A percentile compares a stretch with the other conserved stretches of the same genome.
Evolutionary conservation across 2,797 vertebrate species (phyloP).

Genomic region (Xenops minutus): DNA sequence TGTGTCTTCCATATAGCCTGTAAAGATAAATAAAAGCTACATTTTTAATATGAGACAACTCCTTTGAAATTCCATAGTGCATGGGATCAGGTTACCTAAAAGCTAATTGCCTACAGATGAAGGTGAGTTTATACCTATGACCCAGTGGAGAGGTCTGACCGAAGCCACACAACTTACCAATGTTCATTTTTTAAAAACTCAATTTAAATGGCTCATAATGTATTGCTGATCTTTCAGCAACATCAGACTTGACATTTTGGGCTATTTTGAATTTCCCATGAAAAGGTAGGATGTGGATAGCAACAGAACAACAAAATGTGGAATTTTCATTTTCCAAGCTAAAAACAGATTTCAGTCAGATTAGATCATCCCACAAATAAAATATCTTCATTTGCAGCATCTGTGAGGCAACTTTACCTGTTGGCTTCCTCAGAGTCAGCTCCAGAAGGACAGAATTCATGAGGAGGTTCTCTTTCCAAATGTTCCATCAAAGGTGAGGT

Average conservation of each 20-base stretch:
- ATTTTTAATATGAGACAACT: background rate
- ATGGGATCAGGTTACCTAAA: background rate
- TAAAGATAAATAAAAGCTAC: conserved; percentile 22
- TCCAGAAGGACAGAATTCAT: conserved; percentile 69
- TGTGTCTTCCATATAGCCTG: background rate
- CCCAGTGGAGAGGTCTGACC: conserved; percentile 29
- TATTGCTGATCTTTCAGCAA: background rate
- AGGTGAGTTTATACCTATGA: background rate
- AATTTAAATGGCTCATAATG: background rate
- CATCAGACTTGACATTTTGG: background rate
- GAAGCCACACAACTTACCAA: conserved; percentile 24
- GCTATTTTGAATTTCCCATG: background rate
- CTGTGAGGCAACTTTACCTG: conserved; percentile 74
- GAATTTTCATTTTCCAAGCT: conserved; percentile 50
- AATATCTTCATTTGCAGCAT: conserved; percentile 66
- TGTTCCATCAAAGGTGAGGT: conserved; percentile 69
- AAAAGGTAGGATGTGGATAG: conserved; percentile 32
- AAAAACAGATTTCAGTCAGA: conserved; percentile 67
- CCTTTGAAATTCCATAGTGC: background rate
- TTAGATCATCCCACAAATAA: conserved; percentile 54
- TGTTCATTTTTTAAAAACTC: background rate
- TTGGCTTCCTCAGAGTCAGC: conserved; percentile 70
- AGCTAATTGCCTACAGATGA: background rate
- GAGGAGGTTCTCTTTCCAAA: conserved; percentile 74
- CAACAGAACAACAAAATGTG: conserved; percentile 21